Evolutionary conservation across 1,140 invertebrate species (phyloP), one percentile per base, ranked within the genome.

Genomic region (Drosophila biarmipes): DNA sequence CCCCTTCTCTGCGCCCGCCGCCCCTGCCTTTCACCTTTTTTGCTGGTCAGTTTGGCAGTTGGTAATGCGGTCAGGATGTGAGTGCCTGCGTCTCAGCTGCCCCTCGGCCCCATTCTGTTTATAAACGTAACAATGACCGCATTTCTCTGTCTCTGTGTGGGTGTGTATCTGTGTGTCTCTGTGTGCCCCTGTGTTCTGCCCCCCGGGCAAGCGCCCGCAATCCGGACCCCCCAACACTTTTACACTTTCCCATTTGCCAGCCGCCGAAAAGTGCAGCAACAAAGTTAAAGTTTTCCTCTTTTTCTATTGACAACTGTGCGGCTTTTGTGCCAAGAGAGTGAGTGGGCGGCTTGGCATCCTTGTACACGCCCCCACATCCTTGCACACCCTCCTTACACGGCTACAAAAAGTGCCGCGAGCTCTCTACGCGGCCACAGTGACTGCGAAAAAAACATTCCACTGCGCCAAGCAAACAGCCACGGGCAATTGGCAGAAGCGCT

Each of bases 391-490:
- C 29, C n/a, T n/a, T 10, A 21, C 62, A n/a, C 53, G 40, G 24
- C 27, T 31, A 54, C 35, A 61, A 46, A 75, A 75, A 64, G 35
- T 40, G 75, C 75, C 75, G 75, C 46, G 29, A 48, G 75, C 74
- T 46, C 38, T 63, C 63, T 62, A 48, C 57, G 73, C 56, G 57
- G 72, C 61, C 24, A 75, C 73, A 35, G 46, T 52, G 62, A 68
- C 72, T 52, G 62, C 38, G 52, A 74, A 73, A 73, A 73, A 73
- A 73, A 72, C 71, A 62, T 73, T 73, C 67, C 71, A 54, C 43
- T 59, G 71, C 67, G 71, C 68, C 68, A 73, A 73, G 71, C 68
- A 73, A 73, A 73, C 68, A 73, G 67, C 71, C 71, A 37, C 17
- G 15, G 71, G 71, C 56, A 27, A 59, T 58, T 67, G 48, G 55